Base-by-base conservation (phyloP, 2,113 vertebrate genomes). In the Probosciger aterrimus region DNA sequence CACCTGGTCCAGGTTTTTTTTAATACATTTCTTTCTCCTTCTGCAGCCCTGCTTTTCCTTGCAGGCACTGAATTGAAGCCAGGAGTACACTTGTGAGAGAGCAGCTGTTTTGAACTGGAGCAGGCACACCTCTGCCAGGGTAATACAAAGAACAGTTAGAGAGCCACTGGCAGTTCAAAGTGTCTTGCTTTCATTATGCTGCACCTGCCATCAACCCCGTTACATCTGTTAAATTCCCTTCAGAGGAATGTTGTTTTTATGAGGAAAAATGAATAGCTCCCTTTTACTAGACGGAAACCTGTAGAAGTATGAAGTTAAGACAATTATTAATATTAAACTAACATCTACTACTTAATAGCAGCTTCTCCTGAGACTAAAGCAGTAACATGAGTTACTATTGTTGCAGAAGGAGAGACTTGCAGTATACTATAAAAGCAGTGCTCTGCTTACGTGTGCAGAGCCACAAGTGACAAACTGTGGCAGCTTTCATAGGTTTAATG, bases 141-240 rank as follows among this genome's bases (percentile, higher is more conserved):
- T 91, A 86, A 90, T 90, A 97, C 93, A 94, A 97, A 97, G 96
- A 93, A 84, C 81, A 82, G 92, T 92, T 90, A 92, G 86, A 97
- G 96, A 97, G 91, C 89, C 95, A 93, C 96, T 96, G 97, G 95
- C 97, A 97, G 95, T 97, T 97, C 96, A 97, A 97, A 97, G 96
- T 92, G 93, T 90, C 97, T 94, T 95, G 93, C 95, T 97, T 97
- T 97, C 96, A 97, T 97, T 97, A 96, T 90, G 86, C 96, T 95
- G 93, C 97, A 97, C 96, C 97, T 97, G 97, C 94, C 94, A 83
- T 93, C 96, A 95, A 46, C 95, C 93, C 92, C 15, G 5, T 55
- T 95, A 94, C 97, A 97, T 96, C 97, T 97, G 97, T 95, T 97
- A 86, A 96, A 97, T 96, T 97, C 95, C 97, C 96, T 84, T 93